These are phyloP conservation scores for Naso thynnoides DNA, from an alignment of 2,797 vertebrate species.

Conservation along the genomic window DNA sequence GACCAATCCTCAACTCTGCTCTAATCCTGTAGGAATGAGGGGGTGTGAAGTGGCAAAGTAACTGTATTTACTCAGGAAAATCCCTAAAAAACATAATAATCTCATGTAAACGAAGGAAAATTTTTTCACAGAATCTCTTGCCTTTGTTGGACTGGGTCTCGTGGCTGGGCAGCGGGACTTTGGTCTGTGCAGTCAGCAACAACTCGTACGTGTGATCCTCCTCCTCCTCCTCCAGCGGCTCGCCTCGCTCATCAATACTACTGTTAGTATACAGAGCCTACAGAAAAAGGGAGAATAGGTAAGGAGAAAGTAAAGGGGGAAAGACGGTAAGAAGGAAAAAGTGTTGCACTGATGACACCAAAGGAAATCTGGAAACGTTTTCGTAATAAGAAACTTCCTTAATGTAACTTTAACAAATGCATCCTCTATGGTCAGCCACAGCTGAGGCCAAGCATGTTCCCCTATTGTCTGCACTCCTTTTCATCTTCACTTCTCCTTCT, in stretches of 20 bases:
- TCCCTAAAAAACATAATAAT: neutral
- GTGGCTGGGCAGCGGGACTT: constrained; percentile 77
- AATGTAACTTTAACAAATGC: neutral
- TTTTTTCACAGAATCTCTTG: constrained; percentile 48
- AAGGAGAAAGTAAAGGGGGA: neutral
- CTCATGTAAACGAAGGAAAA: neutral
- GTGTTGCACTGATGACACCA: neutral
- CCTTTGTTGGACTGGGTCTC: constrained; percentile 78
- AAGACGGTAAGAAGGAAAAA: neutral
- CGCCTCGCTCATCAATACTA: constrained; percentile 82
- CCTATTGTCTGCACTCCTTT: neutral
- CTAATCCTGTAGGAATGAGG: constrained; percentile 11
- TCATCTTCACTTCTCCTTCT: constrained; percentile 22
- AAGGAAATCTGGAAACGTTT: neutral
- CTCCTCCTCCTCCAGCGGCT: constrained; percentile 84
- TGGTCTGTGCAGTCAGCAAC: constrained; percentile 93
- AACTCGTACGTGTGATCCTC: constrained; percentile 96
- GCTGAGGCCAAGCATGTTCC: constrained; percentile 3
- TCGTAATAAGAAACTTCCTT: neutral
- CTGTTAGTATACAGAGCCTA: constrained; percentile 86
- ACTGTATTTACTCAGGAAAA: neutral
- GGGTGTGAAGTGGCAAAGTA: neutral
- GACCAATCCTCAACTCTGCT: neutral
- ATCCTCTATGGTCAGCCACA: constrained; percentile 1
- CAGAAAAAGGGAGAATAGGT: neutral